These are phyloP conservation scores for Muscicapa comitata DNA, from an alignment of 2,797 vertebrate genomes.

Conservation along the genomic window DNA sequence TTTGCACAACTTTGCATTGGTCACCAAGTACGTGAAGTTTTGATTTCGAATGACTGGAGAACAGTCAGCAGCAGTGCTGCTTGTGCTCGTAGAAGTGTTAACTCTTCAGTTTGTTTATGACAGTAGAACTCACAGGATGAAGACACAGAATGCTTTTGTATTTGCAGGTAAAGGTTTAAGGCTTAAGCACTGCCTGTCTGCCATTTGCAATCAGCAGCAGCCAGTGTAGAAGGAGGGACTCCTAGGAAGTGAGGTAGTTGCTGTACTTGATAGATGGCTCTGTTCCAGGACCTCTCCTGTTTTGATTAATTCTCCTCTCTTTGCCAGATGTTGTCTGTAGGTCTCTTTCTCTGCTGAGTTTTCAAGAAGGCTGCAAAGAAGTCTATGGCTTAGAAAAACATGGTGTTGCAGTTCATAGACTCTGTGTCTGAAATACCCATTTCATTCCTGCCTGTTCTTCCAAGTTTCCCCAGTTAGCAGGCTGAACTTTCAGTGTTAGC, in stretches of 20 bases:
- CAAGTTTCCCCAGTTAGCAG: not conserved
- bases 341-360: not conserved
- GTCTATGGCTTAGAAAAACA: not conserved
- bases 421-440: not conserved
- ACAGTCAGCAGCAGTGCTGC: not conserved
- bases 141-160: not conserved
- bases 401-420: not conserved
- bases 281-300: not conserved
- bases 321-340: not conserved
- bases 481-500: not conserved
- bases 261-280: not conserved
- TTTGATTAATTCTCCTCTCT: not conserved
- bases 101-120: not conserved
- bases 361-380: not conserved
- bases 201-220: not conserved
- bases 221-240: not conserved
- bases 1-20: conserved; percentile 18
- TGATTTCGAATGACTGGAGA: not conserved
- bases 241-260: not conserved
- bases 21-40: conserved; percentile 1
- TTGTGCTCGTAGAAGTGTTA: not conserved
- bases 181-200: not conserved
- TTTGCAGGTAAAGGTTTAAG: not conserved
- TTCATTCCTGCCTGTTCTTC: not conserved
- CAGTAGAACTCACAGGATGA: not conserved